Evolutionary conservation across 1,140 invertebrate species (phyloP).

Genomic region (Subanguina moxae): DNA sequence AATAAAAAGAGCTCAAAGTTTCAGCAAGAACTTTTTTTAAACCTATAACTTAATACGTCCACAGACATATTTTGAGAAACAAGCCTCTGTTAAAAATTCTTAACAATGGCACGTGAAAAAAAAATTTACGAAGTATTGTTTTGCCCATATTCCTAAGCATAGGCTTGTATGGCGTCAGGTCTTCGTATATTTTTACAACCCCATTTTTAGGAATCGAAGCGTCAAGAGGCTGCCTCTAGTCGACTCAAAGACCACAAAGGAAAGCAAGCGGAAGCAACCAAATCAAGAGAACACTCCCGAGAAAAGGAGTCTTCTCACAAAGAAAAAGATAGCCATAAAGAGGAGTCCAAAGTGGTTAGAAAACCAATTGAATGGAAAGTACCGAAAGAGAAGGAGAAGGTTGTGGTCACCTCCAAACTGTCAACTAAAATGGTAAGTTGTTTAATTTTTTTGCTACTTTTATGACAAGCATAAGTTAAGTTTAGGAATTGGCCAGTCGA

Average conservation of each 20-base stretch:
- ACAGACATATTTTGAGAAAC: too few relatives aligned
- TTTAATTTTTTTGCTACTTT: too few relatives aligned
- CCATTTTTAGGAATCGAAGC: background rate
- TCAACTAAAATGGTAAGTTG: background rate
- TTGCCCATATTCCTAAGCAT: too few relatives aligned
- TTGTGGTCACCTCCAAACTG: background rate
- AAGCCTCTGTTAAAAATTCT: background rate
- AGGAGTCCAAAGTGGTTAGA: background rate
- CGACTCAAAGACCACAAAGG: background rate
- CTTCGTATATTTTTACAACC: too few relatives aligned
- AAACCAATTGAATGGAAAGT: background rate
- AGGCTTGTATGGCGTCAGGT: too few relatives aligned
- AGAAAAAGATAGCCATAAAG: background rate
- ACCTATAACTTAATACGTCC: too few relatives aligned
- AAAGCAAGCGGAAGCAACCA: too few relatives aligned
- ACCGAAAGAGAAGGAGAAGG: background rate
- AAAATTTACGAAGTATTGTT: too few relatives aligned
- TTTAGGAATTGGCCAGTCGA: background rate
- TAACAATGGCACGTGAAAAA: background rate
- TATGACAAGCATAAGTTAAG: background rate
- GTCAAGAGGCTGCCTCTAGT: background rate
- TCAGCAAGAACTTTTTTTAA: too few relatives aligned
- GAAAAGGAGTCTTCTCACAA: background rate
- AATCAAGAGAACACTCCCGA: background rate
- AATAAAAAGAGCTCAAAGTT: too few relatives aligned